These are phyloP conservation scores for Protaetia brevitarsis DNA, from an alignment of 1,140 invertebrate genomes.

Conservation along the genomic window DNA sequence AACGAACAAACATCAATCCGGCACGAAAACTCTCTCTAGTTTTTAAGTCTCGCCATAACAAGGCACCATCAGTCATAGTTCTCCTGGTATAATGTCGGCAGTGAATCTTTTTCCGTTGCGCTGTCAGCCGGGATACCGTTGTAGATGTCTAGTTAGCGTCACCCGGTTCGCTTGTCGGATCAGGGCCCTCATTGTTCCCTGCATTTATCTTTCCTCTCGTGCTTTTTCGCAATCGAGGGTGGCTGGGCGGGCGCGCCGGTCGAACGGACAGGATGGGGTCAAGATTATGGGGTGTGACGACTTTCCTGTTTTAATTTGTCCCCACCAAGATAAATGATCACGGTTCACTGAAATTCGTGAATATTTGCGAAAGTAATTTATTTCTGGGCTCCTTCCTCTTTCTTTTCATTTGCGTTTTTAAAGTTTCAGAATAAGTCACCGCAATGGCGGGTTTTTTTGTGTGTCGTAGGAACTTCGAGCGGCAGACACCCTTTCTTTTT, in stretches of 20 bases:
- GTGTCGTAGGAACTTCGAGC: too few relatives aligned
- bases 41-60: conserved; percentile 12
- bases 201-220: conserved; percentile 22
- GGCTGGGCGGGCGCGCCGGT: too few relatives aligned
- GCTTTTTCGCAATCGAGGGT: conserved; percentile 12
- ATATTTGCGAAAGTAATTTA: conserved; percentile 17
- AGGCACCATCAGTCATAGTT: conserved; percentile 22
- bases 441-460: neutral
- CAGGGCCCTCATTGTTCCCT: conserved; percentile 25
- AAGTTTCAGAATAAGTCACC: conserved; percentile 15
- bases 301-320: conserved; percentile 24
- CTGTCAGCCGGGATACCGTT: conserved; percentile 25
- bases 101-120: conserved; percentile 20
- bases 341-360: conserved; percentile 15
- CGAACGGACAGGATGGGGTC: conserved; percentile 15
- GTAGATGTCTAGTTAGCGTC: conserved; percentile 27
- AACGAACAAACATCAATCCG: conserved; percentile 10
- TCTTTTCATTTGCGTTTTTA: conserved; percentile 17
- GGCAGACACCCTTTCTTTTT: too few relatives aligned
- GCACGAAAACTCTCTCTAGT: neutral
- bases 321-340: conserved; percentile 20
- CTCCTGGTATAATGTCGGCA: conserved; percentile 19
- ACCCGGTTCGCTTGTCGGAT: conserved; percentile 25
- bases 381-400: neutral
- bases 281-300: conserved; percentile 23